Conservation (phyloP, 2,797 vertebrate species). For the Pristis pectinata region DNA sequence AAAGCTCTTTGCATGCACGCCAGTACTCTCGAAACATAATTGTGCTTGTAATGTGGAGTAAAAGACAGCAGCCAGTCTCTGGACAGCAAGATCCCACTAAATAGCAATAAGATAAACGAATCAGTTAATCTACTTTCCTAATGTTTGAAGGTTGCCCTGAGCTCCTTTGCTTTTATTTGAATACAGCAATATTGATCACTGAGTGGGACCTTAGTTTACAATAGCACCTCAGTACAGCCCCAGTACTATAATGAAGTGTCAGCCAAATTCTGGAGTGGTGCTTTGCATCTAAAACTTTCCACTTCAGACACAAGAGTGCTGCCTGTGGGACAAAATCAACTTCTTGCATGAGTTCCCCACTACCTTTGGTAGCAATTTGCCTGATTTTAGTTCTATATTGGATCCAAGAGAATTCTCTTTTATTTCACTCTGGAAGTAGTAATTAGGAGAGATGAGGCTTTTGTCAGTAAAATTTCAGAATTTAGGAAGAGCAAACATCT, state of each 20-base stretch:
- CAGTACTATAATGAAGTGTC: background rate
- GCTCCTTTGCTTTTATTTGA: background rate
- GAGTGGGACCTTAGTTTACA: background rate
- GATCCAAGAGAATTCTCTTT: background rate
- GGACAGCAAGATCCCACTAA: background rate
- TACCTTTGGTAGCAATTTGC: background rate
- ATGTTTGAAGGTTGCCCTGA: background rate
- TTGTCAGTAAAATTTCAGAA: background rate
- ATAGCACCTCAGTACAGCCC: background rate
- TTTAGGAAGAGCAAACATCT: background rate
- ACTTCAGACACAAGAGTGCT: background rate
- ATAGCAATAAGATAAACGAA: background rate
- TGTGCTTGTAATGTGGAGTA: background rate
- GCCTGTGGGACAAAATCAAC: background rate
- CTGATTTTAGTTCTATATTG: background rate
- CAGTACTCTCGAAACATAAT: background rate
- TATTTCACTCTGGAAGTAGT: background rate
- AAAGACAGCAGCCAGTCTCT: background rate
- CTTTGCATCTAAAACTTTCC: background rate
- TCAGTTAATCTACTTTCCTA: background rate
- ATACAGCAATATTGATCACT: background rate
- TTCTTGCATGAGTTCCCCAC: background rate
- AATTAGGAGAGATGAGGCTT: background rate
- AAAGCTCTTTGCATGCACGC: background rate
- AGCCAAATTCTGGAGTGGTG: background rate